Evolutionary conservation across 2,888 invertebrate species (phyloP).

Genomic region (Drosophila meridionalis): DNA sequence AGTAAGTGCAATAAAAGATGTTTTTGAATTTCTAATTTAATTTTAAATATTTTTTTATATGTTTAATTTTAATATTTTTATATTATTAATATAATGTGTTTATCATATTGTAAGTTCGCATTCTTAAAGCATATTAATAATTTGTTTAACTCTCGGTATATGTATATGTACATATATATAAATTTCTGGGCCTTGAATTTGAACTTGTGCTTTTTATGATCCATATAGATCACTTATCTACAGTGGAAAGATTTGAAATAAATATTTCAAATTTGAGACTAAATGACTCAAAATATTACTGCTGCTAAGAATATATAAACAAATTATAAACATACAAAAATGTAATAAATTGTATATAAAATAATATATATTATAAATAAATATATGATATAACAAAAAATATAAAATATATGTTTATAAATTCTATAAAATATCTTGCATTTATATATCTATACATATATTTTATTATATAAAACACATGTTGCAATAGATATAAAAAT

Average conservation of each 20-base stretch:
- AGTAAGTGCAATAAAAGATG: conserved; percentile 9
- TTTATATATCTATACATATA: too few species aligned
- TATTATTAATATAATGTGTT: background rate
- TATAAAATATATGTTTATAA: too few species aligned
- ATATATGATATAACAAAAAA: too few species aligned
- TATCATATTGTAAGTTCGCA: too few species aligned
- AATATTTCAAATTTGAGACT: background rate
- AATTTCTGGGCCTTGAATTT: background rate
- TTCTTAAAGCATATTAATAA: too few species aligned
- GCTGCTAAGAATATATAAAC: background rate
- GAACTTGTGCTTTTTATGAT: background rate
- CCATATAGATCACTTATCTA: background rate
- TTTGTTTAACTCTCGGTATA: background rate
- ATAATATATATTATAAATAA: too few species aligned
- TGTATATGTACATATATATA: background rate
- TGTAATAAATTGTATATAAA: too few species aligned
- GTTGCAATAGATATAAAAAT: too few species aligned
- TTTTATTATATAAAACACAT: too few species aligned
- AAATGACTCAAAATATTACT: background rate
- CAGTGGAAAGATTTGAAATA: background rate
- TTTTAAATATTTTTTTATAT: background rate
- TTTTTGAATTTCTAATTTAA: background rate
- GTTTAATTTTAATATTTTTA: background rate
- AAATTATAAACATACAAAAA: too few species aligned
- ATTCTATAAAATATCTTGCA: too few species aligned